Conservation (phyloP, 2,888 invertebrate genomes). For the Aphidoletes aphidimyza region DNA sequence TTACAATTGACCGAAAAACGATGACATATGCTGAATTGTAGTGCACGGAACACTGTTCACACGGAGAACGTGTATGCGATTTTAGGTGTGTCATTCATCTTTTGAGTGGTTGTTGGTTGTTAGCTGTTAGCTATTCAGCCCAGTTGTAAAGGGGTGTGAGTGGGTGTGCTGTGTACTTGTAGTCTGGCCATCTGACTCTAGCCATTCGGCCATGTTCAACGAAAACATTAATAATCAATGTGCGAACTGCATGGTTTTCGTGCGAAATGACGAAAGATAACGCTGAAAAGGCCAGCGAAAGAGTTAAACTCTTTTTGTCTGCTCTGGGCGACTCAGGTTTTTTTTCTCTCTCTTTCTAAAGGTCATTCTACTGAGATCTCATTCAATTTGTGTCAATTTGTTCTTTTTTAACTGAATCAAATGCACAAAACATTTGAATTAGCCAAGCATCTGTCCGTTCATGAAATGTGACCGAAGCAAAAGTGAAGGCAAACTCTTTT, state of each 20-base stretch:
- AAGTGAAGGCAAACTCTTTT: background rate
- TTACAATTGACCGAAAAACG: background rate
- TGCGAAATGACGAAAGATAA: background rate
- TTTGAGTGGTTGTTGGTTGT: no score
- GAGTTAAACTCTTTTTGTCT: background rate
- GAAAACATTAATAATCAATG: conserved; percentile 38
- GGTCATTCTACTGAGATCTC: conserved; percentile 30
- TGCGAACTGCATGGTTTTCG: background rate
- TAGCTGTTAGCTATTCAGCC: no score
- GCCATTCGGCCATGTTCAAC: conserved; percentile 14
- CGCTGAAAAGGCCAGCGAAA: background rate
- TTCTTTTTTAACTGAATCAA: conserved; percentile 50
- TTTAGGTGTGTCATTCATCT: conserved; percentile 24
- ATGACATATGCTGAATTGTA: conserved; percentile 5
- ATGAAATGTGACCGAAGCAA: background rate
- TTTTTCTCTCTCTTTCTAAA: no score
- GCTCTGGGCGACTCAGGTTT: background rate
- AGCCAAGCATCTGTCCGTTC: background rate
- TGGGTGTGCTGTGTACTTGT: no score
- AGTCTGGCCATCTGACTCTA: background rate
- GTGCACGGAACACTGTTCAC: background rate
- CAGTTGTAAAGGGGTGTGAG: no score
- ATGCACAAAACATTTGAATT: conserved; percentile 42
- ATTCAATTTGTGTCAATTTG: conserved; percentile 49
- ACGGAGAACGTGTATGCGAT: background rate